phyloP scores from a whole-genome alignment of 2,113 vertebrate species.

The Paedocypris sp. region DNA sequence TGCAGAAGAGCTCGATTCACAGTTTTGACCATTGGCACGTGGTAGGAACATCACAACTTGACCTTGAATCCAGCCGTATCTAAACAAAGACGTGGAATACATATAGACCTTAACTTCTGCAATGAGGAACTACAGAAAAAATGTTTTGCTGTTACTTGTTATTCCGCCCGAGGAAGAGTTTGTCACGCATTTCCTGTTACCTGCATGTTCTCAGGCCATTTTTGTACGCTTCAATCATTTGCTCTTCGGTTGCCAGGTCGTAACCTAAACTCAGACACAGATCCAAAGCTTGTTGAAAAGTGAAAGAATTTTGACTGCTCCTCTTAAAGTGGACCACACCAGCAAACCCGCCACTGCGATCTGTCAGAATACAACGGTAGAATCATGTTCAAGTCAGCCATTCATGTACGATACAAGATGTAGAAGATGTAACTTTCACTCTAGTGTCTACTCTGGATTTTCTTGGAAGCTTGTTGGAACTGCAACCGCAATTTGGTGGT shows the following conservation, averaged over 20 bases:
- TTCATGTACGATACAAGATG: too few species aligned
- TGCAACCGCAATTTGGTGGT: neutral
- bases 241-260: slow-evolving; percentile 57
- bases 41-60: slow-evolving; percentile 56
- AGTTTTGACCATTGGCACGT: slow-evolving; percentile 52
- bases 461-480: too few species aligned
- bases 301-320: slow-evolving; percentile 59
- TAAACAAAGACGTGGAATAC: slow-evolving; percentile 32
- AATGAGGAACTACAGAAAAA: neutral
- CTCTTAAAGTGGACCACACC: slow-evolving; percentile 71
- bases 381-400: neutral
- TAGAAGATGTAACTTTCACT: too few species aligned
- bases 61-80: slow-evolving; percentile 58
- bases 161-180: neutral
- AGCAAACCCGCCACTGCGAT: slow-evolving; percentile 56
- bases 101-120: neutral
- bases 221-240: slow-evolving; percentile 48
- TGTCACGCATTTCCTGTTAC: slow-evolving; percentile 33
- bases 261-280: slow-evolving; percentile 61
- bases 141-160: neutral
- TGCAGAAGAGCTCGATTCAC: slow-evolving; percentile 62
- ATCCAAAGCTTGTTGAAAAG: slow-evolving; percentile 48
- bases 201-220: slow-evolving; percentile 71
- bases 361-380: slow-evolving; percentile 30
- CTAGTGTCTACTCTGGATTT: too few species aligned